These are phyloP conservation scores for Morone chrysops DNA, from an alignment of 2,113 vertebrate genomes.

Conservation along the genomic window DNA sequence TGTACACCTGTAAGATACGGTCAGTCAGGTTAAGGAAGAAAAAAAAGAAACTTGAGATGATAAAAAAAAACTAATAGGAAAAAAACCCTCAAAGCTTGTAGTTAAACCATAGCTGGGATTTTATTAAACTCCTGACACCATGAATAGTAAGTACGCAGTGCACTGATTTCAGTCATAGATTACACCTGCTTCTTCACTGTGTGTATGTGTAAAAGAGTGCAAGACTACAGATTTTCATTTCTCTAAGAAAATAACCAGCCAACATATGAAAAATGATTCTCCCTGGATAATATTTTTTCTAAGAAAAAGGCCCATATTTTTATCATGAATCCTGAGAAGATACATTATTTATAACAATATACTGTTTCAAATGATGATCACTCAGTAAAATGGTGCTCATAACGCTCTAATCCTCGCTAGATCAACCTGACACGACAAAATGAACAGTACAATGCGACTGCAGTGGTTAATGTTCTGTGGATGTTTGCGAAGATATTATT, in stretches of 20 bases:
- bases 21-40: not conserved
- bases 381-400: constrained; percentile 32
- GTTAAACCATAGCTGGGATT: constrained; percentile 23
- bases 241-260: constrained; percentile 66
- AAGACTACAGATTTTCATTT: constrained; percentile 39
- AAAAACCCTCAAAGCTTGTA: constrained; percentile 10
- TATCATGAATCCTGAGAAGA: constrained; percentile 19
- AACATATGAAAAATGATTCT: constrained; percentile 50
- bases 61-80: constrained; percentile 40
- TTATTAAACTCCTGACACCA: constrained; percentile 51
- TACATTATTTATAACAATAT: constrained; percentile 24
- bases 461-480: constrained; percentile 30
- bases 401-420: not conserved
- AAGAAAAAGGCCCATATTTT: constrained; percentile 48
- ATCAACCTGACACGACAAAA: constrained; percentile 17
- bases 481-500: constrained; percentile 28
- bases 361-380: constrained; percentile 36
- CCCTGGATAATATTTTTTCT: constrained; percentile 54
- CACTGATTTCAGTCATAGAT: constrained; percentile 46
- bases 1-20: constrained; percentile 35
- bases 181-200: constrained; percentile 19
- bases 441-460: constrained; percentile 7
- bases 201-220: constrained; percentile 6
- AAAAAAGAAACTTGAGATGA: constrained; percentile 18
- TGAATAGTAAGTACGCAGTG: constrained; percentile 46